phyloP scores from a whole-genome alignment of 2,888 invertebrate genomes.

The Apamea crenata region DNA sequence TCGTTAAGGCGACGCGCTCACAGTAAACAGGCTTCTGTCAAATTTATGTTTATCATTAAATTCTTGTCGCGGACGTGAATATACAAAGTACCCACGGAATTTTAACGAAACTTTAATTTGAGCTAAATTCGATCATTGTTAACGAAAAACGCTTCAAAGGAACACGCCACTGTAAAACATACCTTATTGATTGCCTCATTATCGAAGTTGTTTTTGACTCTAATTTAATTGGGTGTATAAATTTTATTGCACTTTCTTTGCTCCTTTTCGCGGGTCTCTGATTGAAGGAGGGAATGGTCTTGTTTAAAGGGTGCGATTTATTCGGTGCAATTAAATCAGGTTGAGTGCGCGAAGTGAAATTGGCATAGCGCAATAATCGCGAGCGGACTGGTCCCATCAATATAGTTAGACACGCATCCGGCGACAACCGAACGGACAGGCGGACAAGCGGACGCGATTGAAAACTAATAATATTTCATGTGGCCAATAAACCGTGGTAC shows the following conservation, averaged over 20 bases:
- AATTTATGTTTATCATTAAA: constrained; percentile 85
- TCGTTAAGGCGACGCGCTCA: constrained; percentile 78
- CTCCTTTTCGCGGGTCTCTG: constrained; percentile 50
- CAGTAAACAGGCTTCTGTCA: constrained; percentile 77
- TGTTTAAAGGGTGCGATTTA: constrained; percentile 74
- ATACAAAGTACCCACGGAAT: constrained; percentile 75
- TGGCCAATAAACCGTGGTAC: constrained; percentile 75
- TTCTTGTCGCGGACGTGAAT: constrained; percentile 74
- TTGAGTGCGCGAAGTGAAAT: constrained; percentile 78
- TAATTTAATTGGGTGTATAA: constrained; percentile 85
- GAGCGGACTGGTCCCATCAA: constrained; percentile 82
- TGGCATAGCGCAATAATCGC: constrained; percentile 75
- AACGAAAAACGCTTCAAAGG: constrained; percentile 71
- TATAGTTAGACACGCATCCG: constrained; percentile 85
- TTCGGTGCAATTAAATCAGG: constrained; percentile 78
- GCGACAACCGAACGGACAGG: constrained; percentile 79
- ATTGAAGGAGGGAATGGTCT: constrained; percentile 42
- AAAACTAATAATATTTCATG: constrained; percentile 84
- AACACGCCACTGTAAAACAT: constrained; percentile 72
- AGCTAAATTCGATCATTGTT: constrained; percentile 78
- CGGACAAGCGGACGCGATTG: constrained; percentile 82
- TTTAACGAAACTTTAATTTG: constrained; percentile 86
- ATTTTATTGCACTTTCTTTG: constrained; percentile 77
- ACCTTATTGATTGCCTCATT: constrained; percentile 83
- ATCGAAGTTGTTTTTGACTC: constrained; percentile 75